A percentile compares a stretch with the other conserved stretches of the same genome.
These are phyloP conservation scores for Lysandra coridon DNA, from an alignment of 2,888 invertebrate genomes.

Conservation along the genomic window DNA sequence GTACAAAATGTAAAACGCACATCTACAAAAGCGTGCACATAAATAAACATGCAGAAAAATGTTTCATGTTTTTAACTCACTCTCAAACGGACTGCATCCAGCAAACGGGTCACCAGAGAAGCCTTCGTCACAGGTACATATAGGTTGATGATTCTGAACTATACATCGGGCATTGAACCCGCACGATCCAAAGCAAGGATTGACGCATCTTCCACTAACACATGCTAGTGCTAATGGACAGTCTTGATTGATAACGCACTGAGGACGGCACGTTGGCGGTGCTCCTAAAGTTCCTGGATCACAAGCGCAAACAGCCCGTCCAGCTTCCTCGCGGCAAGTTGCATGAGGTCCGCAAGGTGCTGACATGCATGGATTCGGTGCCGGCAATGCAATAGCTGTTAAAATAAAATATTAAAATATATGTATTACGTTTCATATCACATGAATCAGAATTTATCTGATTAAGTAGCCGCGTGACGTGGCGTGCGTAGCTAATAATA, in stretches of 20 bases:
- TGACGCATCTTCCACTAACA: constrained; percentile 84
- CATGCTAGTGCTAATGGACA: constrained; percentile 88
- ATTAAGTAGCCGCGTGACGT: no score
- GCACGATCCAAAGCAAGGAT: constrained; percentile 88
- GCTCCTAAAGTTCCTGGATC: constrained; percentile 87
- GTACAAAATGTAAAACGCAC: constrained; percentile 35
- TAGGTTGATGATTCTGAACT: constrained; percentile 87
- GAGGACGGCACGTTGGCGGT: constrained; percentile 88
- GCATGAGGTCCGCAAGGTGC: constrained; percentile 86
- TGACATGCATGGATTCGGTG: constrained; percentile 83
- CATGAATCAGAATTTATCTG: no score
- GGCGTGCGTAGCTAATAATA: no score
- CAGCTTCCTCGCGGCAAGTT: constrained; percentile 81
- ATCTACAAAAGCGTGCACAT: constrained; percentile 38
- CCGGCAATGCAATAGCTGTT: constrained; percentile 52
- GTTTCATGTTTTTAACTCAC: constrained; percentile 61
- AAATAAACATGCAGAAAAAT: constrained; percentile 33
- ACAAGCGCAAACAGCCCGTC: constrained; percentile 87
- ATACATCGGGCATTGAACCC: constrained; percentile 88
- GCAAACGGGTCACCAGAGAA: constrained; percentile 90
- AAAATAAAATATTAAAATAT: neutral
- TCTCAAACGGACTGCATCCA: constrained; percentile 83
- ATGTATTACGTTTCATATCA: no score
- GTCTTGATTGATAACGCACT: constrained; percentile 89
- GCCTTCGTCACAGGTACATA: constrained; percentile 87